phyloP scores from a whole-genome alignment of 2,888 invertebrate species.

The Lissocephala sabroskyi region DNA sequence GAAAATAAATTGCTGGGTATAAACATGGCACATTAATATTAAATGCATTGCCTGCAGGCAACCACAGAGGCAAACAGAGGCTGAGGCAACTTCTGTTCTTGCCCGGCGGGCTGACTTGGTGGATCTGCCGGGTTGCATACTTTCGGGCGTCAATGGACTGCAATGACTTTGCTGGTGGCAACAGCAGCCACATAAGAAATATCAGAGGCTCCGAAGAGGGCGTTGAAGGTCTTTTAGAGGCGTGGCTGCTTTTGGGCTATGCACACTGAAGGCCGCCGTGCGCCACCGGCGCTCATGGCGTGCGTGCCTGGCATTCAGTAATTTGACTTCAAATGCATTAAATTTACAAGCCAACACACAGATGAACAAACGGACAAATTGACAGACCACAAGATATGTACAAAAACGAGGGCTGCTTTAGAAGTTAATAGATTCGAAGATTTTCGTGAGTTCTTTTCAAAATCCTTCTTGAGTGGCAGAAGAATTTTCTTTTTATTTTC shows the following conservation, averaged over 20 bases:
- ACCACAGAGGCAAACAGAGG: not conserved
- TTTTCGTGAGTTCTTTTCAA: too few species aligned
- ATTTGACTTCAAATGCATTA: constrained; percentile 63
- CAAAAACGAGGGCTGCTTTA: too few species aligned
- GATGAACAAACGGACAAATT: not conserved
- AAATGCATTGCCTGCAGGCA: constrained; percentile 48
- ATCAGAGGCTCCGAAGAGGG: too few species aligned
- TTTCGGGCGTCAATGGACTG: constrained; percentile 61
- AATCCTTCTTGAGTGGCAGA: too few species aligned
- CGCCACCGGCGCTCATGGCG: constrained; percentile 33
- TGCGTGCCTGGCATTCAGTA: constrained; percentile 59
- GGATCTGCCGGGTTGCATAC: constrained; percentile 42
- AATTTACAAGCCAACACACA: constrained; percentile 38
- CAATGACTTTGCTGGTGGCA: constrained; percentile 53
- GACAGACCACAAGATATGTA: too few species aligned
- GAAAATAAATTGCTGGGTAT: constrained; percentile 64
- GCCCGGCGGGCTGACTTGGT: not conserved
- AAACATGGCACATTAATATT: constrained; percentile 66
- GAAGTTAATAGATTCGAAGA: too few species aligned
- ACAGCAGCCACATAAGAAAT: too few species aligned
- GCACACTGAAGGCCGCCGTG: not conserved
- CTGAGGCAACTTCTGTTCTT: too few species aligned
- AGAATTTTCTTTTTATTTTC: too few species aligned
- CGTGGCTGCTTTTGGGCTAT: constrained; percentile 26
- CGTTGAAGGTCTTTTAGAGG: too few species aligned